Conservation (phyloP, 2,797 vertebrate genomes). For the Propithecus deckenii region DNA sequence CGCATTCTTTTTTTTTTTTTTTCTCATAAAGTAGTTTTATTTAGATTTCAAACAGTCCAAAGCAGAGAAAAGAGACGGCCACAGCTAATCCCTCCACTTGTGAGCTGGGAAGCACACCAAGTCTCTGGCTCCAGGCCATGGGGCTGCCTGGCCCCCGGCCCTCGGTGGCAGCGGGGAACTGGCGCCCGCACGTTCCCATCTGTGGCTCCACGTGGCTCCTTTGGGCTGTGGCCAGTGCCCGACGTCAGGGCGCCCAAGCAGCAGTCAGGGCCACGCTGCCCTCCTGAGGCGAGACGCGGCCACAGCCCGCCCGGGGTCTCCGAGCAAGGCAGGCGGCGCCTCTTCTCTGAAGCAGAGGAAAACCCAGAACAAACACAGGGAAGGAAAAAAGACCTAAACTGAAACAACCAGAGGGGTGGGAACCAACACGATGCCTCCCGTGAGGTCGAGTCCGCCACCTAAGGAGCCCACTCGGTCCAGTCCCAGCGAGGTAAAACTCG, state of each 20-base stretch:
- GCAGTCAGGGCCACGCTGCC: neutral
- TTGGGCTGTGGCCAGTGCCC: neutral
- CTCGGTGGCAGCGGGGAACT: neutral
- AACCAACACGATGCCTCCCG: constrained; percentile 64
- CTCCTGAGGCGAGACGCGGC: neutral
- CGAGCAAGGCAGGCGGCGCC: too few relatives aligned
- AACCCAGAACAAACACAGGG: neutral
- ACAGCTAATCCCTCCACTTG: neutral
- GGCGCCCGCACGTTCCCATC: neutral
- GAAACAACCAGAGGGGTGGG: neutral
- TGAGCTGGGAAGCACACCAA: neutral
- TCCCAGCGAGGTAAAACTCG: constrained; percentile 83
- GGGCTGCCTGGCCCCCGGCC: neutral
- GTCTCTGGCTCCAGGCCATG: neutral
- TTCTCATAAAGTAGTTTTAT: constrained; percentile 71
- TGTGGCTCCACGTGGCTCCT: neutral
- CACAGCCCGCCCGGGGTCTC: neutral
- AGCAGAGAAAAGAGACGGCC: constrained; percentile 31
- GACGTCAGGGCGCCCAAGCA: neutral
- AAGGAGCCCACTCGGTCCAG: constrained; percentile 71
- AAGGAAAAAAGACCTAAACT: neutral
- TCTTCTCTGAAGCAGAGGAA: neutral
- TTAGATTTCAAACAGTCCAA: constrained; percentile 65
- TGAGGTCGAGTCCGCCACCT: constrained; percentile 76
- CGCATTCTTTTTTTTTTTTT: too few relatives aligned